A percentile compares a stretch with the other conserved stretches of the same genome.
These are phyloP conservation scores for Genyomyrus donnyi DNA, from an alignment of 2,113 vertebrate genomes.

Conservation along the genomic window DNA sequence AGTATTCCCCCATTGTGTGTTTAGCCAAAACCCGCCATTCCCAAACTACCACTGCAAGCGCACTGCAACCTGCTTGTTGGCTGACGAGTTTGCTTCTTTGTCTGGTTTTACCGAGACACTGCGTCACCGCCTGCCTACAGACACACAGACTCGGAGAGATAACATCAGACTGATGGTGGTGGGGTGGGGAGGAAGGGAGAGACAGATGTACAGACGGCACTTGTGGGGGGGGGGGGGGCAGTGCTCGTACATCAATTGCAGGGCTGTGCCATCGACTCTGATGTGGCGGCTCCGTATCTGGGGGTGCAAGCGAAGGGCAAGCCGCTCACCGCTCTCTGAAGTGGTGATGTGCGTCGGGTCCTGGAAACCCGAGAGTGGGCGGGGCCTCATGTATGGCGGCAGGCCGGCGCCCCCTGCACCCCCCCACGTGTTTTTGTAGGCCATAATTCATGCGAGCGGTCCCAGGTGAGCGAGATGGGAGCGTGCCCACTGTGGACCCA, in stretches of 20 bases:
- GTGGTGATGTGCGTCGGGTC: background rate
- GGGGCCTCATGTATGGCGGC: background rate
- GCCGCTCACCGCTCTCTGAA: background rate
- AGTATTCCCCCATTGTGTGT: slow-evolving; percentile 61
- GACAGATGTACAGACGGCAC: slow-evolving; percentile 72
- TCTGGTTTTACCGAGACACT: slow-evolving; percentile 73
- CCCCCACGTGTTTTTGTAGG: background rate
- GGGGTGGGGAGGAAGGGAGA: slow-evolving; percentile 38
- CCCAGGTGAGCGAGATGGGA: background rate
- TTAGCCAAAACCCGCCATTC: slow-evolving; percentile 40
- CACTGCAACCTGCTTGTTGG: slow-evolving; percentile 55
- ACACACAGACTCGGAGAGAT: slow-evolving; percentile 69
- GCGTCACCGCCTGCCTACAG: slow-evolving; percentile 76
- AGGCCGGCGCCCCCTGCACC: background rate
- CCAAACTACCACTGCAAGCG: slow-evolving; percentile 27
- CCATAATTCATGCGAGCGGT: background rate
- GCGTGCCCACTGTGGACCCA: background rate
- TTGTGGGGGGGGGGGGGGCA: slow-evolving; percentile 56
- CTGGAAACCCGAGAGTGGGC: background rate
- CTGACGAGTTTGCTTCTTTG: slow-evolving; percentile 73
- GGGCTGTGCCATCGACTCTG: slow-evolving; percentile 47
- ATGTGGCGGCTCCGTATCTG: slow-evolving; percentile 52
- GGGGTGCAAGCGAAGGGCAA: slow-evolving; percentile 15
- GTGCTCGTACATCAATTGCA: slow-evolving; percentile 63
- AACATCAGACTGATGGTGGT: slow-evolving; percentile 69